Percentiles rank a stretch among this genome's conserved stretches.
Evolutionary conservation across 2,113 vertebrate genomes (phyloP).

Genomic region (Dunckerocampus dactyliophorus): DNA sequence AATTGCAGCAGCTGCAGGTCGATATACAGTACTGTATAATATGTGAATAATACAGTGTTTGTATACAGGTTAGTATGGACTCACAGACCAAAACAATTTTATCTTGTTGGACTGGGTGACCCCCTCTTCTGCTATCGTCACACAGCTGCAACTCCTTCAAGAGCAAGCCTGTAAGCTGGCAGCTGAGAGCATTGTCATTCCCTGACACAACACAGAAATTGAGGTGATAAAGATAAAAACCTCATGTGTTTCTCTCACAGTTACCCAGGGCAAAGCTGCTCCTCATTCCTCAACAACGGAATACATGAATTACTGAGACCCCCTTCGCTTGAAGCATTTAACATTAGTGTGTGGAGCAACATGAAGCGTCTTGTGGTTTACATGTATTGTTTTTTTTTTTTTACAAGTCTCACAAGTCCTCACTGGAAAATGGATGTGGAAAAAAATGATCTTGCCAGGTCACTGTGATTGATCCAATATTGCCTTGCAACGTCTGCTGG

Average conservation of each 20-base stretch:
- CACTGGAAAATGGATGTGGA: neutral
- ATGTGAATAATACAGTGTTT: too few species aligned
- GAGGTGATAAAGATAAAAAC: slow-evolving; percentile 6
- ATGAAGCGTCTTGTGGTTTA: slow-evolving; percentile 17
- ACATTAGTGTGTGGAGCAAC: slow-evolving; percentile 24
- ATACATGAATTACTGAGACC: slow-evolving; percentile 10
- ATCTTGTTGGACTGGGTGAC: neutral
- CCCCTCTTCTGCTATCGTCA: neutral
- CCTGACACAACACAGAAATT: slow-evolving; percentile 24
- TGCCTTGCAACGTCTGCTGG: slow-evolving; percentile 21
- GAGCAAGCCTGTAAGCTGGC: slow-evolving; percentile 14
- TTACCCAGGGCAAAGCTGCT: slow-evolving; percentile 22
- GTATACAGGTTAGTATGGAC: neutral
- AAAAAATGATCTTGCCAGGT: neutral
- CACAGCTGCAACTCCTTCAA: slow-evolving; percentile 16
- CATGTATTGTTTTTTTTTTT: slow-evolving; percentile 6
- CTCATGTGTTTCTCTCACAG: slow-evolving; percentile 22
- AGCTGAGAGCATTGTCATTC: slow-evolving; percentile 30
- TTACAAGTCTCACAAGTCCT: neutral
- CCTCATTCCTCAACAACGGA: slow-evolving; percentile 19
- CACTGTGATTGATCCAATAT: slow-evolving; percentile 25
- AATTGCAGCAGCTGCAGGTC: neutral
- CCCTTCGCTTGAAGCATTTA: slow-evolving; percentile 25
- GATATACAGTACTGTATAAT: neutral
- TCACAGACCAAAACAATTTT: neutral